These are phyloP conservation scores for Lepisosteus osseus DNA, from an alignment of 2,113 vertebrate genomes.

Conservation along the genomic window DNA sequence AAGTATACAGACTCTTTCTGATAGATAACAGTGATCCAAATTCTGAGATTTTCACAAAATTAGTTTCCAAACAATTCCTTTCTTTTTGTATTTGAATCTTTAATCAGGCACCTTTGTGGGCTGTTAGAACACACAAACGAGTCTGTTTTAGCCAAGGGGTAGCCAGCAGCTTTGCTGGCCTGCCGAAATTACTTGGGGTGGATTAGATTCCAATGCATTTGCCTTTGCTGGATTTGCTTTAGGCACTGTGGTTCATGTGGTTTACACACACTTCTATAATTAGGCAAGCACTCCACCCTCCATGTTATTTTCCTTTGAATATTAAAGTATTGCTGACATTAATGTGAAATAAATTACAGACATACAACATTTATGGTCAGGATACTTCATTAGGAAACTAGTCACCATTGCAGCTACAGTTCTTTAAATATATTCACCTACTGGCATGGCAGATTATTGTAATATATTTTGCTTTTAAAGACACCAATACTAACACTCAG, in stretches of 20 bases:
- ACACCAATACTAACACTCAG: too few species aligned
- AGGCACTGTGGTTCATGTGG: slow-evolving; percentile 38
- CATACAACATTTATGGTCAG: slow-evolving; percentile 38
- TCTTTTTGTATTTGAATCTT: too few species aligned
- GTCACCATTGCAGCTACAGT: too few species aligned
- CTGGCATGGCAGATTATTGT: too few species aligned
- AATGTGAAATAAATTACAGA: slow-evolving; percentile 52
- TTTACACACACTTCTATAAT: slow-evolving; percentile 57
- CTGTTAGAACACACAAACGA: too few species aligned
- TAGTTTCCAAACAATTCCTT: too few species aligned
- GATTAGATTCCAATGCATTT: slow-evolving; percentile 13
- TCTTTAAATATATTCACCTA: too few species aligned
- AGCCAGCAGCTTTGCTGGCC: slow-evolving; percentile 17
- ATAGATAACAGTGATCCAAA: too few species aligned
- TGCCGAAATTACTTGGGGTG: slow-evolving; percentile 12
- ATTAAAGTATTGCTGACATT: slow-evolving; percentile 54
- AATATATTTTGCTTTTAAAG: too few species aligned
- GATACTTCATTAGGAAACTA: slow-evolving; percentile 15
- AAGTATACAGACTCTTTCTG: too few species aligned
- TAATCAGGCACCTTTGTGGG: too few species aligned
- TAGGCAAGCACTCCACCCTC: slow-evolving; percentile 47
- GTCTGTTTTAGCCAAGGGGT: not conserved
- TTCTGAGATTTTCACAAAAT: too few species aligned
- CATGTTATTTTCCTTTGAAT: slow-evolving; percentile 42
- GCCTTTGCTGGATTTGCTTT: slow-evolving; percentile 28